Percentiles rank a stretch among this genome's conserved stretches.
Evolutionary conservation across 1,140 invertebrate species (phyloP).

Genomic region (Orchesella cincta): DNA sequence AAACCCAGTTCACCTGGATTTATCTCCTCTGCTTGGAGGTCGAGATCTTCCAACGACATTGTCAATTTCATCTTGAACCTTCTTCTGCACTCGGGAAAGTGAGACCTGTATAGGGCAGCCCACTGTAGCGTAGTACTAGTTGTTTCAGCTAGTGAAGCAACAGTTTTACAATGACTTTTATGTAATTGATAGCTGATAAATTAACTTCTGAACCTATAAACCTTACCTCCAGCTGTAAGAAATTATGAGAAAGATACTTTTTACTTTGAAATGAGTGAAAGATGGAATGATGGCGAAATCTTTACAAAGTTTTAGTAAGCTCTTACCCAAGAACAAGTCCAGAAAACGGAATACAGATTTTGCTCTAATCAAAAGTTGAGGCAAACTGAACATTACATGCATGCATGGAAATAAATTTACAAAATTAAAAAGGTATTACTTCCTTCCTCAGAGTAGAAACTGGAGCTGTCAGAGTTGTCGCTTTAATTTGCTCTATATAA

Average conservation of each 20-base stretch:
- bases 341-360: not conserved
- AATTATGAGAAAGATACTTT: no score
- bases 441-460: not conserved
- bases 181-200: no score
- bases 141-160: conserved; percentile 54
- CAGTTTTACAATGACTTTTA: no score
- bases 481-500: conserved; percentile 64
- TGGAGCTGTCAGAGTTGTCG: not conserved
- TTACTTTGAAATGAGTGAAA: no score
- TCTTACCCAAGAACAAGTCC: not conserved
- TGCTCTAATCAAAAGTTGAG: not conserved
- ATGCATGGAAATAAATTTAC: not conserved
- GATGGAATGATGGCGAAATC: not conserved
- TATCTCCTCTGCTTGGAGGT: conserved; percentile 48
- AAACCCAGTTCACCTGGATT: conserved; percentile 54
- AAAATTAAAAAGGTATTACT: no score
- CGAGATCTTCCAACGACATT: conserved; percentile 51
- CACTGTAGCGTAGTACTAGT: conserved; percentile 54
- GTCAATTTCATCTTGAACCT: conserved; percentile 54
- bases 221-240: no score
- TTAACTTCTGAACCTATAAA: no score
- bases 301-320: conserved; percentile 27
- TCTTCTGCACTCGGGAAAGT: conserved; percentile 53
- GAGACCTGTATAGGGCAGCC: conserved; percentile 52
- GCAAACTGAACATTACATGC: not conserved